Base-by-base conservation (phyloP, 2,888 invertebrate species). In the Ornithoptera alexandrae region DNA sequence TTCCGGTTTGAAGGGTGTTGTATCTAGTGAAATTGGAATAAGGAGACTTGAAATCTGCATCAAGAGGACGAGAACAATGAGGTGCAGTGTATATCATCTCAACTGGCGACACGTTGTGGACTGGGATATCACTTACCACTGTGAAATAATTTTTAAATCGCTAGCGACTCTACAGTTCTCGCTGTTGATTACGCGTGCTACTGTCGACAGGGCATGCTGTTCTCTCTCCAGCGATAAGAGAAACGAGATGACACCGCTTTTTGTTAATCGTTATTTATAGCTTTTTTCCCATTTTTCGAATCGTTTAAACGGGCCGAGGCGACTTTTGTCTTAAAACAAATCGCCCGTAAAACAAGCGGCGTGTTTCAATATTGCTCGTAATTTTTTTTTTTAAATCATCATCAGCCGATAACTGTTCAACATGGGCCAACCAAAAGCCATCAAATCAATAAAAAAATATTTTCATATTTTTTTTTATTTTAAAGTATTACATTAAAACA, bases 261-360 rank as follows among this genome's bases (percentile, higher is more conserved):
- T 90, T 89, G 89, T 91, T 88, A 90, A 90, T 89, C 86, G 88
- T 89, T 89, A 91, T 92, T 91, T 91, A 91, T 89, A 84, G 82
- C 80, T 85, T 91, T 90, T 91, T 88, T 71, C 39, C 30, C 57
- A 60, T 75, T 76, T 78, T 75, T 74, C 72, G 62, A 84, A 78
- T 75, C 75, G 78, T 79, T 79, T 81, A 82, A 80, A 81, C 76
- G 81, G 77, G 71, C 77, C 82, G 84, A 78, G 81, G 84, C 84
- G 85, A 81, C 87, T 81, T 83, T 85, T 87, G 86, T 87, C 81
- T 85, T 84, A 85, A 86, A 85, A 86, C 86, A 86, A 83, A 80
- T 81, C 82, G 78, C 76, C 76, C 76, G 77, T 81, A 79, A 67
- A 80, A 79, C 76, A 74, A 66, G 78, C 83, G 81, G 80, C 70